Evolutionary conservation across 64 coral and sea anemone genomes (phyloP), one percentile per base, ranked within the genome.

Genomic region (Trachythela sp.): DNA sequence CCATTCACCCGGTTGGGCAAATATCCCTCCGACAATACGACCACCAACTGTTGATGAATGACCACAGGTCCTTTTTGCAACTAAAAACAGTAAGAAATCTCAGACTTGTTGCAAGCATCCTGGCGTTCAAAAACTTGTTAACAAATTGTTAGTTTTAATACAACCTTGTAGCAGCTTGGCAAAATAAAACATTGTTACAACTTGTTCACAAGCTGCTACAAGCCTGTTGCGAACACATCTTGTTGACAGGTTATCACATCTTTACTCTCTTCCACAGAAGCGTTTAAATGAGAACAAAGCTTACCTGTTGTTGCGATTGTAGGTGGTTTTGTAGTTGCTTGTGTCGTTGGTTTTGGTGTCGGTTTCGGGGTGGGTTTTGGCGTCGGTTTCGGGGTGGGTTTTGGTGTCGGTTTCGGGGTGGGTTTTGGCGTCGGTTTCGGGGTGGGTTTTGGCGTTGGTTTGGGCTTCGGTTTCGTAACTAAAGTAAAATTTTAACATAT

Each of bases 1-100:
- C 92, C 92, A 94, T 30, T 84, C 85, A 14, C 92, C 92, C 26
- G 92, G 92, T 22, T 67, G 22, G 20, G 88, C 92, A 36, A 48
- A 17, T 30, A 42, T 48, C 1, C 92, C 92, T 15, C 92, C 92
- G 8, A 94, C 92, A 39, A 94, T 94, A 71, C 92, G 92, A 80
- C 27, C 75, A 80, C 75, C 37, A 14, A 2, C 35, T 20, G 37
- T 35, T 10, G 20, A 15, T 35, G 37, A 35, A 14, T 29, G 13
- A 37, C 75, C 75, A 80, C 75, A 80, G 13, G 31, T 80, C 24
- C 56, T 64, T 64, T 6, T 64, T 7, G 18, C 3, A 64, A 27
- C 56, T 64, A 26, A 27, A 64, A 64, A 24, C 56, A 26, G 5
- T 64, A n/a, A n/a, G 24, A 64, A 64, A 64, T 52, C 22, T 52